Conservation (phyloP, 2,888 invertebrate genomes). For the Dryomyza anilis region DNA sequence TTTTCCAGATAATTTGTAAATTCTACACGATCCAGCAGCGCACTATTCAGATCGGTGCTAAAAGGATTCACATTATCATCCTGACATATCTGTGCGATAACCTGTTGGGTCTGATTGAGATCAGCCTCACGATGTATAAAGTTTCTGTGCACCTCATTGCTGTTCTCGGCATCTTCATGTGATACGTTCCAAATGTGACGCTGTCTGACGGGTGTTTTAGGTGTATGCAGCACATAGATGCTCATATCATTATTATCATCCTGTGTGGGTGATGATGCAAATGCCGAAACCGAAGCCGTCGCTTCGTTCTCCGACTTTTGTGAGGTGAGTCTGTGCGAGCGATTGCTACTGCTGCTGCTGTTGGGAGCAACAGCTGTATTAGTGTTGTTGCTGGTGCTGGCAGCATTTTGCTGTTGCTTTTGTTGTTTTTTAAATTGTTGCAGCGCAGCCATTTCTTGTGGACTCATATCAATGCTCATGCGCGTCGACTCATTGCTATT, state of each 20-base stretch:
- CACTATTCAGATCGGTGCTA: constrained; percentile 70
- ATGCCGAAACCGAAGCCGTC: background rate
- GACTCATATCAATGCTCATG: constrained; percentile 25
- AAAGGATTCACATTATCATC: constrained; percentile 76
- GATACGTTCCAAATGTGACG: constrained; percentile 49
- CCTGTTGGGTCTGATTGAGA: constrained; percentile 45
- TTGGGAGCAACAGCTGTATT: background rate
- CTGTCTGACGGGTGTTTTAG: constrained; percentile 45
- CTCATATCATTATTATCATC: constrained; percentile 43
- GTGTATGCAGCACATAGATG: constrained; percentile 53
- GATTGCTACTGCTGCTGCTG: background rate
- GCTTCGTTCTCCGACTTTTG: background rate
- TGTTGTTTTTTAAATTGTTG: constrained; percentile 1
- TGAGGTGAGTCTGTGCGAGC: background rate
- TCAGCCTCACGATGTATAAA: constrained; percentile 42
- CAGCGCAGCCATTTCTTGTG: constrained; percentile 13
- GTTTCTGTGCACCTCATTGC: background rate
- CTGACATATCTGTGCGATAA: constrained; percentile 39
- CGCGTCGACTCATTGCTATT: background rate
- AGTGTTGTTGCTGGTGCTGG: background rate
- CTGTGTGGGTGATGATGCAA: background rate
- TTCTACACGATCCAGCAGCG: constrained; percentile 73
- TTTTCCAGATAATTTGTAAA: constrained; percentile 70
- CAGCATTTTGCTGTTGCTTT: background rate
- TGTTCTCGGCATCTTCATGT: constrained; percentile 23